Evolutionary conservation across 2,113 vertebrate genomes (phyloP).

Genomic region (Sebastes schlegelii): DNA sequence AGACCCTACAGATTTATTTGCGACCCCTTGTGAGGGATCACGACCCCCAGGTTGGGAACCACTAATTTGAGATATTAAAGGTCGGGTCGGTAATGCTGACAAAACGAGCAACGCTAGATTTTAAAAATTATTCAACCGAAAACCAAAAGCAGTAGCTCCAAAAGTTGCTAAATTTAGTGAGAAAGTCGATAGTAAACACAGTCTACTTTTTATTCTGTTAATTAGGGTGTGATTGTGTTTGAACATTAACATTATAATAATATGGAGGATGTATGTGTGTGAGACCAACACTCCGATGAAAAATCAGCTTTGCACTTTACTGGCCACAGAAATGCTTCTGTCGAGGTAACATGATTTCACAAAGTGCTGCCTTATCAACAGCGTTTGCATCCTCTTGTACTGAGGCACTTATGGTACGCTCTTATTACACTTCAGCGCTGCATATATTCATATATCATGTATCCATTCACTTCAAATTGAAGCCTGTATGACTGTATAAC

Average conservation of each 20-base stretch:
- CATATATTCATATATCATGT: neutral
- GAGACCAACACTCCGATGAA: neutral
- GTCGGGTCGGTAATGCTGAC: neutral
- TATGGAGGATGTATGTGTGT: neutral
- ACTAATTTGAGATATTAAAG: neutral
- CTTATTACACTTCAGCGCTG: neutral
- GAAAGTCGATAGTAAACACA: neutral
- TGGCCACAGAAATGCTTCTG: neutral
- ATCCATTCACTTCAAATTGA: neutral
- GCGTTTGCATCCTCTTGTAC: neutral
- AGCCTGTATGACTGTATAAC: too few species aligned
- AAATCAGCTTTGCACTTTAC: neutral
- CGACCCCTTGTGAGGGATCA: too few species aligned
- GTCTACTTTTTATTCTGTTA: neutral
- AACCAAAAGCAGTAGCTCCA: too few species aligned
- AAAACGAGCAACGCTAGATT: too few species aligned
- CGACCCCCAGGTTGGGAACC: too few species aligned
- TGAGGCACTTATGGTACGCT: neutral
- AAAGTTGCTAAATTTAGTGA: too few species aligned
- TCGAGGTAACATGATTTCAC: slow-evolving; percentile 36
- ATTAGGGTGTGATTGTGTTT: neutral
- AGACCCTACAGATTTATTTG: too few species aligned
- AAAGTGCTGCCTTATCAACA: slow-evolving; percentile 33
- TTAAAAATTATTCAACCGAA: too few species aligned
- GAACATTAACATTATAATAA: neutral